These are phyloP conservation scores for Agrochola lychnidis DNA, from an alignment of 2,888 invertebrate genomes.

Conservation along the genomic window DNA sequence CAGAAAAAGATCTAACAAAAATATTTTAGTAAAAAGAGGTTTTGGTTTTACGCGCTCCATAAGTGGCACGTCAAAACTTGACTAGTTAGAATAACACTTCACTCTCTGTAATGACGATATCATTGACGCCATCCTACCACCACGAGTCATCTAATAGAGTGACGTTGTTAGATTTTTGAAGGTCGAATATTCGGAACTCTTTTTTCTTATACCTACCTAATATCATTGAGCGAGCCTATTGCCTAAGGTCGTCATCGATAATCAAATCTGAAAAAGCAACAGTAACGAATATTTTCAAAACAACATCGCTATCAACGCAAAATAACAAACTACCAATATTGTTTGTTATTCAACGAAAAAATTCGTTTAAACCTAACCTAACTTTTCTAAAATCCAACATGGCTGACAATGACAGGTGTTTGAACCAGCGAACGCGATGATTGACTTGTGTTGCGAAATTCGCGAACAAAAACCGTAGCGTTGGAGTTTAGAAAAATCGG, in stretches of 20 bases:
- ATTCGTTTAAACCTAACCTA: conserved; percentile 41
- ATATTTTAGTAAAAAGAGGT: too few species aligned
- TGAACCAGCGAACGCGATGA: conserved; percentile 41
- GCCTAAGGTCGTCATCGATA: not conserved
- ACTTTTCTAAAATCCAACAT: conserved; percentile 60
- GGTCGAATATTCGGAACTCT: too few species aligned
- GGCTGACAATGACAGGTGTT: conserved; percentile 59
- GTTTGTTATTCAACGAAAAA: conserved; percentile 27
- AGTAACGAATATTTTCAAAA: not conserved
- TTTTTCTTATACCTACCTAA: too few species aligned
- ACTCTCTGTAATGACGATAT: too few species aligned
- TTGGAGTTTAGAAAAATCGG: conserved; percentile 39
- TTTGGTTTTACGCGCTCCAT: too few species aligned
- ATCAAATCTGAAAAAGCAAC: not conserved
- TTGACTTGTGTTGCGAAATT: conserved; percentile 56
- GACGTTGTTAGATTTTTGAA: too few species aligned
- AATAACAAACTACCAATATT: conserved; percentile 25
- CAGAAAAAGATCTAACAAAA: too few species aligned
- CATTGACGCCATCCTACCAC: too few species aligned
- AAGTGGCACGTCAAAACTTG: too few species aligned
- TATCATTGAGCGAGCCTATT: not conserved
- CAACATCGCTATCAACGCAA: not conserved
- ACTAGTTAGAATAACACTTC: too few species aligned
- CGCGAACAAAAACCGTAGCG: conserved; percentile 23
- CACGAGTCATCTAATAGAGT: too few species aligned